Evolutionary conservation across 2,113 vertebrate genomes (phyloP).

Genomic region (Oxyruncus cristatus): DNA sequence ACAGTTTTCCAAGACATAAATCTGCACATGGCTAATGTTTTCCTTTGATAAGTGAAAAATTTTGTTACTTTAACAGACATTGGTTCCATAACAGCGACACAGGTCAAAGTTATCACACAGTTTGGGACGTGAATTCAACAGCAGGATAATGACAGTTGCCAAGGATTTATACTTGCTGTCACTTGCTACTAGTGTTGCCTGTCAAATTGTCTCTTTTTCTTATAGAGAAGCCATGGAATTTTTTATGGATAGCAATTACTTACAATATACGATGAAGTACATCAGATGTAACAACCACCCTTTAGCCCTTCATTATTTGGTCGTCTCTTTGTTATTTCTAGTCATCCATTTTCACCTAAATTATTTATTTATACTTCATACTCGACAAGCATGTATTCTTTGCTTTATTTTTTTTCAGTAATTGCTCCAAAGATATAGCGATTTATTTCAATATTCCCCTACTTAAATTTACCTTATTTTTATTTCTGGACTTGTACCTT

Average conservation of each 20-base stretch:
- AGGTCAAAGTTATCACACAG: constrained; percentile 65
- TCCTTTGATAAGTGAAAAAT: constrained; percentile 50
- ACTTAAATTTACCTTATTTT: background rate
- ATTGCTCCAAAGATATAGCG: constrained; percentile 24
- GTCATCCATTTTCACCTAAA: constrained; percentile 65
- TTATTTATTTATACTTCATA: constrained; percentile 72
- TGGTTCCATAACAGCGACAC: constrained; percentile 46
- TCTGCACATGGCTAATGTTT: constrained; percentile 30
- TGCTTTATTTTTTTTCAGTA: constrained; percentile 51
- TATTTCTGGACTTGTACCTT: constrained; percentile 29
- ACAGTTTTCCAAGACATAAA: constrained; percentile 14
- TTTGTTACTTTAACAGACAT: constrained; percentile 24
- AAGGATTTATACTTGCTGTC: constrained; percentile 74
- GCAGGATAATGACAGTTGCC: constrained; percentile 80
- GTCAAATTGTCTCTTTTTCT: constrained; percentile 76
- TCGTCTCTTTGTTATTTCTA: constrained; percentile 62
- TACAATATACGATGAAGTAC: constrained; percentile 70
- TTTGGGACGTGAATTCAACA: constrained; percentile 76
- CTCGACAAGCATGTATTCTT: constrained; percentile 62
- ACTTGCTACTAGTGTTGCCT: constrained; percentile 71
- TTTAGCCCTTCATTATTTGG: constrained; percentile 78
- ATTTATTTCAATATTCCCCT: constrained; percentile 49
- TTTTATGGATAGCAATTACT: constrained; percentile 78
- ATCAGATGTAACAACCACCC: constrained; percentile 76
- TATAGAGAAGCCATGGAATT: constrained; percentile 71